Evolutionary conservation across 2,888 invertebrate species (phyloP).

Genomic region (Eilema depressum): DNA sequence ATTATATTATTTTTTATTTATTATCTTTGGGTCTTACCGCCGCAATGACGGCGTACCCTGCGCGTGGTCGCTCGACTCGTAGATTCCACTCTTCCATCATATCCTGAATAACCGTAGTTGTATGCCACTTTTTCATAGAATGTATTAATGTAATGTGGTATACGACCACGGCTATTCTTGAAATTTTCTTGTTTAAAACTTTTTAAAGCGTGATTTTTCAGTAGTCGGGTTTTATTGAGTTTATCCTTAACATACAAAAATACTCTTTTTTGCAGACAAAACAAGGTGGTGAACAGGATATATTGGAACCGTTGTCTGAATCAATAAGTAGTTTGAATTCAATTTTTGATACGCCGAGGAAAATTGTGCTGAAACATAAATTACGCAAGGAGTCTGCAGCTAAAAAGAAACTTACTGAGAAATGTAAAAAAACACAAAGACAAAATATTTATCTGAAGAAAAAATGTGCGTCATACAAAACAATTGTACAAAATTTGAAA

Average conservation of each 20-base stretch:
- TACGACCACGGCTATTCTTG: too few relatives aligned
- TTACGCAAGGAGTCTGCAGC: conserved; percentile 24
- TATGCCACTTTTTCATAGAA: too few relatives aligned
- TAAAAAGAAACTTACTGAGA: conserved; percentile 31
- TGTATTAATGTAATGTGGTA: too few relatives aligned
- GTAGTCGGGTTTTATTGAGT: too few relatives aligned
- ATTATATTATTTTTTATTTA: conserved; percentile 17
- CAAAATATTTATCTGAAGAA: conserved; percentile 36
- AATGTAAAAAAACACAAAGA: conserved; percentile 33
- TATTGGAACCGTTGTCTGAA: conserved; percentile 14
- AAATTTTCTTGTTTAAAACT: too few relatives aligned
- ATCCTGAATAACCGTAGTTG: too few relatives aligned
- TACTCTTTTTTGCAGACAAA: conserved; percentile 7
- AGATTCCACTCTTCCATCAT: too few relatives aligned
- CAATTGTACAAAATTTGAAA: too few relatives aligned
- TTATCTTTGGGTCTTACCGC: neutral
- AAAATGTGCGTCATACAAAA: conserved; percentile 25
- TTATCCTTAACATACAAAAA: too few relatives aligned
- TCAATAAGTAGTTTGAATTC: conserved; percentile 35
- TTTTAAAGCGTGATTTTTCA: too few relatives aligned
- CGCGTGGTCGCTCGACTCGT: too few relatives aligned
- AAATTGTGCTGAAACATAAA: conserved; percentile 38
- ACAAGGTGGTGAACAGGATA: neutral
- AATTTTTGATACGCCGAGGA: conserved; percentile 43
- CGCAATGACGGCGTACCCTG: too few relatives aligned